Percentiles rank a stretch among this genome's conserved stretches.
Conservation (phyloP, 2,113 vertebrate species). For the Octodon degus region DNA sequence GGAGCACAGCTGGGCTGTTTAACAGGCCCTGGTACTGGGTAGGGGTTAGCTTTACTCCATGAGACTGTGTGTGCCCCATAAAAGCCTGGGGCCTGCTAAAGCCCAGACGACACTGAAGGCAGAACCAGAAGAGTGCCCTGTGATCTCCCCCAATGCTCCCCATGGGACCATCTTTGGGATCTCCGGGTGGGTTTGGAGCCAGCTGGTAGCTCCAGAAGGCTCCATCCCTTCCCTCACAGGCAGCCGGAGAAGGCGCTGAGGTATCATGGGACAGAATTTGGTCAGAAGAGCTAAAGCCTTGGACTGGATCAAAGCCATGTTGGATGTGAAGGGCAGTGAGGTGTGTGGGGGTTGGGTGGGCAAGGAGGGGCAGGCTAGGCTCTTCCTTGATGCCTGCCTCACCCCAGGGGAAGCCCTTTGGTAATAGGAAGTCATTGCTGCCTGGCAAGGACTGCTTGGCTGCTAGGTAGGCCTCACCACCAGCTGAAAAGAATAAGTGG, state of each 20-base stretch:
- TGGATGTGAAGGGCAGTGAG: conserved; percentile 83
- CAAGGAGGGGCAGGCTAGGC: conserved; percentile 68
- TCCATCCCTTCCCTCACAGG: conserved; percentile 80
- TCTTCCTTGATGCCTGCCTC: conserved; percentile 70
- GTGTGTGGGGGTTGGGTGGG: conserved; percentile 62
- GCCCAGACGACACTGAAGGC: conserved; percentile 82
- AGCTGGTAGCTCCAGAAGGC: conserved; percentile 84
- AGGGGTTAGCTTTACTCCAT: conserved; percentile 76
- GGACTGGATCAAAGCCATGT: conserved; percentile 82
- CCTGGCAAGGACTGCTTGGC: conserved; percentile 65
- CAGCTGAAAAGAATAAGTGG: conserved; percentile 81
- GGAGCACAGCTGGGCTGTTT: conserved; percentile 79
- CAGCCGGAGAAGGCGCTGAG: conserved; percentile 83
- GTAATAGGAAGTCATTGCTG: conserved; percentile 77
- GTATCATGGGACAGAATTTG: conserved; percentile 87
- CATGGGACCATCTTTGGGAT: conserved; percentile 85
- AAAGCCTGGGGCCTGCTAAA: conserved; percentile 79
- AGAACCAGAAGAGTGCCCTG: conserved; percentile 81
- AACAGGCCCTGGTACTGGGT: conserved; percentile 73
- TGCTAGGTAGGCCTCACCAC: conserved; percentile 82
- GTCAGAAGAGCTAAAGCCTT: conserved; percentile 88
- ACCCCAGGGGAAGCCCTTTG: conserved; percentile 83
- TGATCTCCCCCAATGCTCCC: conserved; percentile 59
- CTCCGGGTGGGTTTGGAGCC: conserved; percentile 79
- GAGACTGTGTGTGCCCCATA: conserved; percentile 75